Conservation (phyloP, 2,113 vertebrate genomes). For the Petroica traversi region DNA sequence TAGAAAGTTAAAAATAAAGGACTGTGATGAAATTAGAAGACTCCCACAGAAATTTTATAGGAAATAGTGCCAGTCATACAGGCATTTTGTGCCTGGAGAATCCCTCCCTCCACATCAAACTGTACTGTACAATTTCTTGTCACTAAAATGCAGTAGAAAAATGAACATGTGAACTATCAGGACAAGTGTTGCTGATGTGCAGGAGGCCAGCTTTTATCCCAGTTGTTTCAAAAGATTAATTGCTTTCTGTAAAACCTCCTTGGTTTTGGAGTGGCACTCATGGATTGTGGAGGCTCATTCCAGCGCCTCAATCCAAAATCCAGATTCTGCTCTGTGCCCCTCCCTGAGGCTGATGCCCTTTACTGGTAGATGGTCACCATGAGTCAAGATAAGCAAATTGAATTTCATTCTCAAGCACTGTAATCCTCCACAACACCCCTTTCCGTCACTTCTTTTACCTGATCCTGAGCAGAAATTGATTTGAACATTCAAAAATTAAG, state of each 20-base stretch:
- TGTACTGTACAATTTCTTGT: background rate
- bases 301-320: background rate
- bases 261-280: background rate
- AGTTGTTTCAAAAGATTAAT: background rate
- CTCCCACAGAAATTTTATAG: background rate
- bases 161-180: background rate
- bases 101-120: background rate
- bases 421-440: background rate
- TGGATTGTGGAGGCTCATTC: background rate
- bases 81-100: background rate
- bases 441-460: background rate
- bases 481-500: background rate
- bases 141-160: background rate
- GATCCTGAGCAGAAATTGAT: background rate
- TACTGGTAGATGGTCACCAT: background rate
- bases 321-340: background rate
- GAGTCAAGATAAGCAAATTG: background rate
- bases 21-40: background rate
- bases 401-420: background rate
- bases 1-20: background rate
- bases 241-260: rapidly evolving
- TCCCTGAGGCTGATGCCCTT: background rate
- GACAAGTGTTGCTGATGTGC: background rate
- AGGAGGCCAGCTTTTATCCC: background rate
- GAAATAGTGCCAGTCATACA: background rate